Conservation (phyloP, 92 coral and sea anemone genomes). For the Meandrina meandrites region DNA sequence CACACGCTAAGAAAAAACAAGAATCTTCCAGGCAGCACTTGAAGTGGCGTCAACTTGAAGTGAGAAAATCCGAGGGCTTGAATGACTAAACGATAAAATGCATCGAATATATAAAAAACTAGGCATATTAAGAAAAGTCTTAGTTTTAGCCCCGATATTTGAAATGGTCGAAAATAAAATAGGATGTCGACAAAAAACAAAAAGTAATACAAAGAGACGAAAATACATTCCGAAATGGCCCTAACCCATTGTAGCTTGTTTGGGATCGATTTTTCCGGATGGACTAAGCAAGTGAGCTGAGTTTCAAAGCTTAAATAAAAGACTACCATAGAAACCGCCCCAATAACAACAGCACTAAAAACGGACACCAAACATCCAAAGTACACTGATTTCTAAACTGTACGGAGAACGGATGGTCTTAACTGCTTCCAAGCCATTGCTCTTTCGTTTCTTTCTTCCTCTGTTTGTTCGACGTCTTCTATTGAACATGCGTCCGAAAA, state of each 20-base stretch:
- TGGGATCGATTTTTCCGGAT: not conserved
- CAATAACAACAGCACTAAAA: not conserved
- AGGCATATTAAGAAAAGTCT: not conserved
- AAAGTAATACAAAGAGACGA: not conserved
- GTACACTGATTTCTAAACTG: not conserved
- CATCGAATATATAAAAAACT: not conserved
- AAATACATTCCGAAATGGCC: not conserved
- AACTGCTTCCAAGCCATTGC: conserved; percentile 3
- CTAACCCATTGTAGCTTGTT: not conserved
- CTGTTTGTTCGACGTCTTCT: not conserved
- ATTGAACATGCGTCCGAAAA: not conserved
- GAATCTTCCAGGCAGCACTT: not conserved
- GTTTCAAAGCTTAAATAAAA: not conserved
- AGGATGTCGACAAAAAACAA: not conserved
- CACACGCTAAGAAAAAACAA: not conserved
- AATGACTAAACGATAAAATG: not conserved
- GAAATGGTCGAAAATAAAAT: not conserved
- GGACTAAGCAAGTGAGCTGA: not conserved
- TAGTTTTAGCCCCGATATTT: not conserved
- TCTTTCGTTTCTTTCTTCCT: not conserved
- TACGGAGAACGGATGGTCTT: not conserved
- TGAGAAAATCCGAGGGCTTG: not conserved
- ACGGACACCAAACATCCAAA: not conserved
- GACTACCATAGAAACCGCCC: not conserved
- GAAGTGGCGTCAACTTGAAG: not conserved